Conservation (phyloP, 2,797 vertebrate genomes). For the Numenius phaeopus region DNA sequence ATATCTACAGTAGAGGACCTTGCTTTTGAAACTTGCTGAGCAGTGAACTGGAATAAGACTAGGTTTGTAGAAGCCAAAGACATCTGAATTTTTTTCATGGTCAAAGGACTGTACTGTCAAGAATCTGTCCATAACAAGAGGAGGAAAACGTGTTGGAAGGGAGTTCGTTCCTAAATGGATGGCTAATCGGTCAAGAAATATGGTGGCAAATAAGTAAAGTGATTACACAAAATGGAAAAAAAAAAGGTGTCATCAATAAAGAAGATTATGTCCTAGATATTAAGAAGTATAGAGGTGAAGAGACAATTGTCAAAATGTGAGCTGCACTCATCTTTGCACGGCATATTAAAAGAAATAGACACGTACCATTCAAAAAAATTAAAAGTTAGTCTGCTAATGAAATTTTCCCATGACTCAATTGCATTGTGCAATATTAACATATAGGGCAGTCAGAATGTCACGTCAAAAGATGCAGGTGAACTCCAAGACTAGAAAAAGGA, state of each 20-base stretch:
- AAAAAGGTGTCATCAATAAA: neutral
- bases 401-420: neutral
- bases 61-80: neutral
- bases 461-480: neutral
- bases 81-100: neutral
- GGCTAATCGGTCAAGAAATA: neutral
- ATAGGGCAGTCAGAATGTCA: neutral
- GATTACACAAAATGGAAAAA: neutral
- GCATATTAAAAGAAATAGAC: neutral
- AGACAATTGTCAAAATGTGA: neutral
- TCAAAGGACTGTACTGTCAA: neutral
- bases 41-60: neutral
- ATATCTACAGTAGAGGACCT: fast-evolving
- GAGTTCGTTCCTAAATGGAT: neutral
- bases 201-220: neutral
- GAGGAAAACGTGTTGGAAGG: neutral
- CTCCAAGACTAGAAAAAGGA: neutral
- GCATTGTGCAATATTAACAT: neutral
- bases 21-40: neutral
- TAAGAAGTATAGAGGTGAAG: neutral
- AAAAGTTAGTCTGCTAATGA: neutral
- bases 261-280: neutral
- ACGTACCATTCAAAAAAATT: neutral
- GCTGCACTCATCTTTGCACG: neutral
- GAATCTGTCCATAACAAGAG: neutral